Conservation (phyloP, 2,797 vertebrate genomes). For the Phrynocephalus guinanensis region DNA sequence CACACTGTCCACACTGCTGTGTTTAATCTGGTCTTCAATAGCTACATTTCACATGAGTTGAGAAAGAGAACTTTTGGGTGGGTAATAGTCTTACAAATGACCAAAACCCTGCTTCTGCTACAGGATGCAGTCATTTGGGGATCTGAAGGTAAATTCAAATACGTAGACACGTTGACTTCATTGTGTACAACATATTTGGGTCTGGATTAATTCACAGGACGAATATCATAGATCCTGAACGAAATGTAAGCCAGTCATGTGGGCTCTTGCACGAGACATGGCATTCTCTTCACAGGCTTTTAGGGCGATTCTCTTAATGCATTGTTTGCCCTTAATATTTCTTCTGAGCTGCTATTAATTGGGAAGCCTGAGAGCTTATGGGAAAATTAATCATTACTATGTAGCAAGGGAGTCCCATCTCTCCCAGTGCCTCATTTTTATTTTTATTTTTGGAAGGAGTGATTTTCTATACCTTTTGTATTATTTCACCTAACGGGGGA, state of each 20-base stretch:
- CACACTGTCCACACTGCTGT: neutral
- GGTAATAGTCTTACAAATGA: neutral
- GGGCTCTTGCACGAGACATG: neutral
- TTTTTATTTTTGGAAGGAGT: neutral
- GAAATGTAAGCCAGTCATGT: neutral
- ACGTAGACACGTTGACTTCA: neutral
- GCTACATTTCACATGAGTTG: neutral
- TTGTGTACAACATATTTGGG: neutral
- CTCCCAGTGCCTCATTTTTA: neutral
- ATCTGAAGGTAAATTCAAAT: neutral
- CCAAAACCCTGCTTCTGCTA: neutral
- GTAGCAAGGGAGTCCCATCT: neutral
- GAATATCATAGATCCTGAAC: neutral
- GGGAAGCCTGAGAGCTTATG: neutral
- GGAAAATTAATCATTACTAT: neutral
- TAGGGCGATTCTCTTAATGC: neutral
- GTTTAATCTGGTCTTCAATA: neutral
- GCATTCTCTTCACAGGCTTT: neutral
- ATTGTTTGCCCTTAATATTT: neutral
- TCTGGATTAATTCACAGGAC: conserved; percentile 3
- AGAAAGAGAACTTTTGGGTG: too few relatives aligned
- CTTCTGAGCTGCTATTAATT: neutral
- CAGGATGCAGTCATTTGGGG: conserved; percentile 10
- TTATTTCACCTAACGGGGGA: neutral
- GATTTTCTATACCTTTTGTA: neutral